These are phyloP conservation scores for Triplophysa bombifrons DNA, from an alignment of 2,797 vertebrate species.

Conservation along the genomic window DNA sequence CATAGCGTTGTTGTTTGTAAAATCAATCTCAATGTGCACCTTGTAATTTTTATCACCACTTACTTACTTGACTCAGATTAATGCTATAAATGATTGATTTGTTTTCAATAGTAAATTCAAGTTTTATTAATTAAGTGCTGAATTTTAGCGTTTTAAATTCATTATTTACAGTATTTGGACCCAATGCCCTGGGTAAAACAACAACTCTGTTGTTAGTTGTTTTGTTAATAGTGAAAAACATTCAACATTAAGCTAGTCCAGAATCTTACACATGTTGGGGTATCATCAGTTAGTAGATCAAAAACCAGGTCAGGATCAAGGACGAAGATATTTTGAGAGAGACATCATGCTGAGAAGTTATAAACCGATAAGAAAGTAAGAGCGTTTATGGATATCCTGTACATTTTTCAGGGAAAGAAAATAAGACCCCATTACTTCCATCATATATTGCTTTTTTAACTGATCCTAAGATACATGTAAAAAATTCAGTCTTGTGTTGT, in stretches of 20 bases:
- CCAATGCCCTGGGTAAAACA: not conserved
- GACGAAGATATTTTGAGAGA: not conserved
- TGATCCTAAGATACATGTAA: too few species aligned
- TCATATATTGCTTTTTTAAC: too few species aligned
- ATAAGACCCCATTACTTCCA: too few species aligned
- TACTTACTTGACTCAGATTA: not conserved
- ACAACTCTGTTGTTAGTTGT: not conserved
- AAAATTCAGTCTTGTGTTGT: too few species aligned
- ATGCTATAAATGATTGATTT: not conserved
- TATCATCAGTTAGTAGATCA: not conserved
- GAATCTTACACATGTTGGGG: not conserved
- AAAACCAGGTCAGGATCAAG: not conserved
- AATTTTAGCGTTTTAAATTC: not conserved
- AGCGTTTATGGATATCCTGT: too few species aligned
- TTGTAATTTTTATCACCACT: not conserved
- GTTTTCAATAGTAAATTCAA: not conserved
- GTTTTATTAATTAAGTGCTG: not conserved
- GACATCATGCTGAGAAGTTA: not conserved
- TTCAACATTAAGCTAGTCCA: not conserved
- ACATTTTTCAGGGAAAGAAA: too few species aligned
- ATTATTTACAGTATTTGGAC: not conserved
- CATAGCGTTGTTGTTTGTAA: not conserved
- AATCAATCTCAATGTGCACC: not conserved
- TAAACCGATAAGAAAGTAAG: too few species aligned
- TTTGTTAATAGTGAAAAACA: too few species aligned